Percentiles rank a stretch among this genome's conserved stretches.
These are phyloP conservation scores for Hemichromis elongatus DNA, from an alignment of 2,113 vertebrate species.

Conservation along the genomic window DNA sequence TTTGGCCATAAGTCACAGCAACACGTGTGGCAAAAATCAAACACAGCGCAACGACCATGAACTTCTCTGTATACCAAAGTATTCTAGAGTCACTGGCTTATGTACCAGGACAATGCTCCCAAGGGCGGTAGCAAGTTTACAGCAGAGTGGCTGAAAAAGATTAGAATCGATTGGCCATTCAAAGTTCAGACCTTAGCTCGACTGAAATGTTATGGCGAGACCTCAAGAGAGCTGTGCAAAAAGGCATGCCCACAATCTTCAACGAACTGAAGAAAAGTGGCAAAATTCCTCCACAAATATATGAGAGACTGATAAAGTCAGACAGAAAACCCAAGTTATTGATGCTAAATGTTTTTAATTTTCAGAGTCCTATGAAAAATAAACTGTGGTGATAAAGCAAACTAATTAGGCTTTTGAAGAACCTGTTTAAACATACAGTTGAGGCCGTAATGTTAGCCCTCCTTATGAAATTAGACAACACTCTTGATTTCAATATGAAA, in stretches of 20 bases:
- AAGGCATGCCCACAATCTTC: neutral
- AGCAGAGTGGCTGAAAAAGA: neutral
- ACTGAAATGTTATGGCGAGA: neutral
- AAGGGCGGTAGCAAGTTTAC: neutral
- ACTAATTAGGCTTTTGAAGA: neutral
- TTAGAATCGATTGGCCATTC: neutral
- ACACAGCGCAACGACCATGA: neutral
- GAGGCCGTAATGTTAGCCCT: no score
- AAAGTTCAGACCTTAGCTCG: neutral
- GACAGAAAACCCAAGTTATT: neutral
- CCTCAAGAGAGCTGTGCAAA: neutral
- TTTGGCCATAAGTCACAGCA: neutral
- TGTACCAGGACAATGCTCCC: neutral
- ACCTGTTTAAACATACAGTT: neutral
- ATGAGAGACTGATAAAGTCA: neutral
- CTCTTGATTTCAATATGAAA: no score
- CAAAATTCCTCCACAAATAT: neutral
- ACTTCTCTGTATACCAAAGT: neutral
- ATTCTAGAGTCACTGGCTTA: neutral
- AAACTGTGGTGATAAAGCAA: neutral
- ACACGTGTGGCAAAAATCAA: neutral
- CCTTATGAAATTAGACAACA: no score
- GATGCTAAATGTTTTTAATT: neutral
- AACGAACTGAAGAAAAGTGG: neutral
- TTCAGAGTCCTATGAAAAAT: no score